Evolutionary conservation across 2,888 invertebrate genomes (phyloP), one percentile per base, ranked within the genome.

Genomic region (Megamerina dolium): DNA sequence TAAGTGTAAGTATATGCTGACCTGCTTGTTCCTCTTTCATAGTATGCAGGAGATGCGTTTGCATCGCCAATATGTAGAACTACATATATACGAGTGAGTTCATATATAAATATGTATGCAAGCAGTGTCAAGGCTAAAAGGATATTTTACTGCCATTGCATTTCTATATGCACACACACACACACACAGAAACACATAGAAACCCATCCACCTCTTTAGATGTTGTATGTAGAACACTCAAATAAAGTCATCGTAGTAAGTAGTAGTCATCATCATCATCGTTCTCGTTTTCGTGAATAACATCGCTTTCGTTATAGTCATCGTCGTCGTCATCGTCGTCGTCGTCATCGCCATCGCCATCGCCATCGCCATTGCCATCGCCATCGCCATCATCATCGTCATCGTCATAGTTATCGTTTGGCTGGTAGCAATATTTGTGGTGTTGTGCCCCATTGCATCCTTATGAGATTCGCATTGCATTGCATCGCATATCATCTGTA

Each of bases 81-180:
- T n/a, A n/a, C n/a, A n/a, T n/a, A n/a, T n/a, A n/a, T 30, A 12
- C 12, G 18, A 3, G 10, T 30, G 29, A 14, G 29, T 38, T 8
- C 21, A 17, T 14, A 13, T 19, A n/a, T 20, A 19, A 23, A 14
- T 18, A 9, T 29, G 14, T 20, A 16, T 20, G 27, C 30, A 18
- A n/a, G 12, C 37, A 34, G 41, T 50, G 42, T 51, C 51, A 51
- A 51, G 49, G 51, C 51, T 51, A 51, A 47, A 48, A 51, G 35
- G 41, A 47, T 44, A 41, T 49, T 44, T 43, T 45, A 49, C 47
- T 49, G 46, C 47, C 49, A 47, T 47, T 51, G 51, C 49, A 51
- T 37, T 20, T 31, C 16, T 13, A 27, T 5, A 50, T 41, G 39
- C 20, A 37, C 19, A 41, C 32, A 41, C 21, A 43, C 23, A 29